Evolutionary conservation across 2,797 vertebrate species (phyloP), one percentile per base, ranked within the genome.

Genomic region (Sandelia bainsii): DNA sequence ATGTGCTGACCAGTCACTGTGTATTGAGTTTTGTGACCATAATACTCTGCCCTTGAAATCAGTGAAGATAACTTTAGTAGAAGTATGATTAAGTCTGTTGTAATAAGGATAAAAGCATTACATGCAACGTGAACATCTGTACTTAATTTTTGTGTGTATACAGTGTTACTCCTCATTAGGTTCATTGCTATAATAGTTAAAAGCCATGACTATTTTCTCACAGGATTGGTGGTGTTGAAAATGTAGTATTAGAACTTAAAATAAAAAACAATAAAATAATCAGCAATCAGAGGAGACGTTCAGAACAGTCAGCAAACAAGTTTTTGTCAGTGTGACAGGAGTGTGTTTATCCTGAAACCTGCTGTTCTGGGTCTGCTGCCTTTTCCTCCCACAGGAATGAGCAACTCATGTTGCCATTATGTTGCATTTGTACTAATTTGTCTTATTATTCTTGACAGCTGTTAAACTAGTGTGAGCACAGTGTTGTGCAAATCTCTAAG

Each of bases 331-430:
- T 76, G 76, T 76, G 62, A 74, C 63, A 65, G 62, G 82, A 80
- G 57, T 72, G 56, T 87, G 84, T 93, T 92, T 89, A 80, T 76
- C 67, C 76, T 87, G 70, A 72, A 87, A 86, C 85, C 77, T 76
- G 74, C 80, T 83, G 63, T 80, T 87, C 82, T 82, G 79, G 82
- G 75, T 89, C 75, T 65, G 69, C 64, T 80, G 59, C 73, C 20
- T 19, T 54, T 65, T 68, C 12, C 7, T 69, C 62, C 63, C 23
- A 62, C 44, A 72, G 52, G 69, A 62, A 37, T 17, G 17, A 77
- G 61, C 56, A 49, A 71, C 44, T 13, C 29, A 39, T 52, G 63
- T 76, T 89, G 75, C 75, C 22, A 77, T 79, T 57, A 68, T 57
- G 46, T 39, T 40, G 65, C 54, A 40, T 57, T 52, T 77, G 48